phyloP scores from a whole-genome alignment of 2,113 vertebrate genomes.

The Nycticorax nycticorax region DNA sequence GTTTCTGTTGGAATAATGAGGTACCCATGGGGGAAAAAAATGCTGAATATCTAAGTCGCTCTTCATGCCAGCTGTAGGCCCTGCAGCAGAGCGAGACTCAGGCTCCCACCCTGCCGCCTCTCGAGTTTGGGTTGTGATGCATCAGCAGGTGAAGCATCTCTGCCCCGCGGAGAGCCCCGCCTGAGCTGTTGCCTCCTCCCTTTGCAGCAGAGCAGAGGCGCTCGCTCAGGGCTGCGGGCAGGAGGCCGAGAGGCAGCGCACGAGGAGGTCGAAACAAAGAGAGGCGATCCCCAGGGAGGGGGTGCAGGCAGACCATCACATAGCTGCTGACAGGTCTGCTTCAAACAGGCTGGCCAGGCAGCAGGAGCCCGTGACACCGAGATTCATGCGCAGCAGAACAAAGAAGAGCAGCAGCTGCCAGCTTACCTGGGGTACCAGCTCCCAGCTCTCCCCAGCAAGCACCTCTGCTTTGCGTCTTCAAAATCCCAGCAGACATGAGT shows the following conservation, averaged over 20 bases:
- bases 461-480: neutral
- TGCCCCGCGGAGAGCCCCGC: fast-evolving
- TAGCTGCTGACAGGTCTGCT: neutral
- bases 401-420: neutral
- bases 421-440: neutral
- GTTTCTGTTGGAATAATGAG: neutral
- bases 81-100: neutral
- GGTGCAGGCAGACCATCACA: fast-evolving
- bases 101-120: neutral
- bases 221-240: neutral
- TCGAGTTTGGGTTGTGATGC: fast-evolving
- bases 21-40: neutral
- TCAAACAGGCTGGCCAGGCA: fast-evolving
- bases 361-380: neutral
- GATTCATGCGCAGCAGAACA: neutral
- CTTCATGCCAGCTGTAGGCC: neutral
- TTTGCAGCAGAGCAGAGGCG: no score
- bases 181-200: fast-evolving
- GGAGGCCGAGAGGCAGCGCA: neutral
- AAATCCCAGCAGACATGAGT: fast-evolving
- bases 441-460: neutral
- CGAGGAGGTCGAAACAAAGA: fast-evolving
- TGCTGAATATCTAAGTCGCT: fast-evolving
- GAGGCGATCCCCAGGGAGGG: neutral
- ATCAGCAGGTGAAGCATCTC: neutral